Conservation (phyloP, 2,113 vertebrate species). For the Gopherus flavomarginatus region DNA sequence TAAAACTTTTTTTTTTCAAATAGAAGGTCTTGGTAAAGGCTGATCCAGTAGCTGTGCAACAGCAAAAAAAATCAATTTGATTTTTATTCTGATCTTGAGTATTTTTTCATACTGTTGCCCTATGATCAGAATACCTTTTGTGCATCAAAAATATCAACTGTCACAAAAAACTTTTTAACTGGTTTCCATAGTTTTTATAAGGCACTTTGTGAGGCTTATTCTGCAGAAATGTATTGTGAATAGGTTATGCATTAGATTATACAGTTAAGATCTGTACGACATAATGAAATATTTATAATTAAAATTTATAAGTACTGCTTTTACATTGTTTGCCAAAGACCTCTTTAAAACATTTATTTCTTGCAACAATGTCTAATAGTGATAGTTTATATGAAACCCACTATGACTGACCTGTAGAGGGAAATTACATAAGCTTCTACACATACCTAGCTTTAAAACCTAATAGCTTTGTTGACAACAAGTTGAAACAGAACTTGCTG, state of each 20-base stretch:
- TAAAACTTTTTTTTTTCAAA: neutral
- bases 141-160: slow-evolving; percentile 1
- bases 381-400: neutral
- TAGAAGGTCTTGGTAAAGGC: neutral
- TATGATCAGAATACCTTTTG: neutral
- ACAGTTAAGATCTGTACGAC: neutral
- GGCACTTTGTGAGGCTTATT: slow-evolving; percentile 15
- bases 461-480: neutral
- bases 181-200: slow-evolving; percentile 1
- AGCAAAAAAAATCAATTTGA: neutral
- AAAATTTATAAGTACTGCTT: neutral
- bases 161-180: slow-evolving; percentile 4
- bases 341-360: neutral
- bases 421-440: neutral
- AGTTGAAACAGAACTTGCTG: neutral
- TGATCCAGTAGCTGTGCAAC: neutral
- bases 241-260: neutral
- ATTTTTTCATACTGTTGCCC: slow-evolving; percentile 11
- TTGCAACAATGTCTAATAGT: neutral
- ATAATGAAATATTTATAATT: neutral
- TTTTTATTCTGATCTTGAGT: slow-evolving; percentile 8
- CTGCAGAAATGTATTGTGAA: neutral
- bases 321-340: neutral
- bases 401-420: neutral
- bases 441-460: neutral